These are phyloP conservation scores for Cyanoramphus novaezelandiae DNA, from an alignment of 2,113 vertebrate species.

Conservation along the genomic window DNA sequence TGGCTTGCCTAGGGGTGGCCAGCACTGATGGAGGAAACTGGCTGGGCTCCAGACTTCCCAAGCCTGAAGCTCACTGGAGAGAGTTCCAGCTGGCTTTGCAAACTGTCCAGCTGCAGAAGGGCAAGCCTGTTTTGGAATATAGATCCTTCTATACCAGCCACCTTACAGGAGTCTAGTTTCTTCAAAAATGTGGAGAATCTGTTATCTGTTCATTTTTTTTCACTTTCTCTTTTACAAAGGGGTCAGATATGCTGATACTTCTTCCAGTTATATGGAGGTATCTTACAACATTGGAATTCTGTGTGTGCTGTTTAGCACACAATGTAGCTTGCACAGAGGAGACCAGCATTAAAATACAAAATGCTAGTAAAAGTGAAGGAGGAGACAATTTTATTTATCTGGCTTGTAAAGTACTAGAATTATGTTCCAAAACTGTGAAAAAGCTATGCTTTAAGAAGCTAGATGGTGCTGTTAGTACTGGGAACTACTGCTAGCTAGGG, in stretches of 20 bases:
- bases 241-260: neutral
- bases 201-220: neutral
- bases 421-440: neutral
- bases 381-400: neutral
- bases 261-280: neutral
- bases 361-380: neutral
- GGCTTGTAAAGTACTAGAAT: neutral
- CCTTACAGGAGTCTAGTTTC: neutral
- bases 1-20: constrained; percentile 28
- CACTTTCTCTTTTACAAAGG: neutral
- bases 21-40: constrained; percentile 23
- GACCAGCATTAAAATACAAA: neutral
- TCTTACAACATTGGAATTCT: neutral
- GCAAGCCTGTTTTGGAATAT: constrained; percentile 7
- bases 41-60: constrained; percentile 41
- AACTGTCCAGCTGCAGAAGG: constrained; percentile 55
- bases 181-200: neutral
- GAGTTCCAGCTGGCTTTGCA: constrained; percentile 55
- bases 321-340: neutral
- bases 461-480: neutral
- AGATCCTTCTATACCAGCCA: neutral
- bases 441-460: neutral
- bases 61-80: constrained; percentile 36
- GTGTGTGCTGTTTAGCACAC: neutral
- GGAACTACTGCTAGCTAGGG: neutral